Evolutionary conservation across 2,888 invertebrate species (phyloP).

Genomic region (Thereva unica): DNA sequence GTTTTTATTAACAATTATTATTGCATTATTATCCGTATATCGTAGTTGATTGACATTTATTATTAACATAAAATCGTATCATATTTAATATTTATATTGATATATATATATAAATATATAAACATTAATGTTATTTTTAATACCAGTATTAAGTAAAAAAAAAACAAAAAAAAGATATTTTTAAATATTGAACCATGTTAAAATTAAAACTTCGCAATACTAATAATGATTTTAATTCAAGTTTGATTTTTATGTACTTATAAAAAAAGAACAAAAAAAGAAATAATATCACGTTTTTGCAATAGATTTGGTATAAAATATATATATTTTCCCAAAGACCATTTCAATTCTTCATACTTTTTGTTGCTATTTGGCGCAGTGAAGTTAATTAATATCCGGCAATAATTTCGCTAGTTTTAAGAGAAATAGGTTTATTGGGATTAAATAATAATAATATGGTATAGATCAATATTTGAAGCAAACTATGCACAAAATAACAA

Average conservation of each 20-base stretch:
- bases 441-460: constrained; percentile 11
- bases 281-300: constrained; percentile 3
- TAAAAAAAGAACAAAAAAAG: background rate
- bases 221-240: too few relatives aligned
- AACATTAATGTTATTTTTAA: constrained; percentile 40
- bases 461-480: constrained; percentile 18
- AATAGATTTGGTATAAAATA: background rate
- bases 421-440: constrained; percentile 13
- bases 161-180: constrained; percentile 17
- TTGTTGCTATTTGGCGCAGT: background rate
- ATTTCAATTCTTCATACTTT: constrained; percentile 6
- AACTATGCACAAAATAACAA: constrained; percentile 24
- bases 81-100: constrained; percentile 37
- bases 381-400: too few relatives aligned
- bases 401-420: too few relatives aligned
- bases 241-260: background rate
- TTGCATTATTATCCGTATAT: constrained; percentile 37
- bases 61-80: constrained; percentile 35
- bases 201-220: background rate
- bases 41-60: constrained; percentile 39
- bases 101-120: constrained; percentile 35
- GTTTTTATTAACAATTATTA: constrained; percentile 35
- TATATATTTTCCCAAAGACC: background rate
- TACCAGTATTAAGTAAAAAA: constrained; percentile 38
- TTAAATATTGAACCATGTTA: constrained; percentile 24